Percentiles rank a stretch among this genome's conserved stretches.
phyloP scores from a whole-genome alignment of 2,113 vertebrate genomes.

The Mastomys natalensis region DNA sequence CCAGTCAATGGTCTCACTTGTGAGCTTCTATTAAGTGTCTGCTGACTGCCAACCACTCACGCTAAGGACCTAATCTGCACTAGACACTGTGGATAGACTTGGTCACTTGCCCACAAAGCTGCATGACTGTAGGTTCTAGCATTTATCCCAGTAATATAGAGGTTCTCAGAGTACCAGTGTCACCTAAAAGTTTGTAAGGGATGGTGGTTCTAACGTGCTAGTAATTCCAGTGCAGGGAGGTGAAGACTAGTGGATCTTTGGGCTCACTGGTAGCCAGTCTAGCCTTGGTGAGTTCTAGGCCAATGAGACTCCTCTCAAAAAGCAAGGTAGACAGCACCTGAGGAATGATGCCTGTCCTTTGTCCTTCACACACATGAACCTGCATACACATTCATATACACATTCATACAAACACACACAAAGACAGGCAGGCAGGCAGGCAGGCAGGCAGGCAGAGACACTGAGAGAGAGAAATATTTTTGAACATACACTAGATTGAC shows the following conservation, averaged over 20 bases:
- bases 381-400: neutral
- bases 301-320: neutral
- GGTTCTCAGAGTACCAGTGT: neutral
- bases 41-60: neutral
- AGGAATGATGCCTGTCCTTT: neutral
- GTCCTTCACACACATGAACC: neutral
- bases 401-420: neutral
- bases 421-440: accelerated
- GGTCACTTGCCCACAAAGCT: neutral
- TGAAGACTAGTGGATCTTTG: neutral
- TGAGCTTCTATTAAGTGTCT: slow-evolving; percentile 11
- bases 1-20: neutral
- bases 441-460: neutral
- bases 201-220: neutral
- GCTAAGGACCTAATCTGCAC: neutral
- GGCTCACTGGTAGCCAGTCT: neutral
- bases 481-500: neutral
- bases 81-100: neutral
- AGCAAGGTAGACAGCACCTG: neutral
- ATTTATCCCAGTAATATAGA: neutral
- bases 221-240: neutral
- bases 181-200: slow-evolving; percentile 31
- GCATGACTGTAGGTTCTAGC: neutral
- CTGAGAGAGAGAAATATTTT: neutral
- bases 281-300: neutral